These are phyloP conservation scores for Crocodylus rhombifer DNA, from an alignment of 2,797 vertebrate species.

Conservation along the genomic window DNA sequence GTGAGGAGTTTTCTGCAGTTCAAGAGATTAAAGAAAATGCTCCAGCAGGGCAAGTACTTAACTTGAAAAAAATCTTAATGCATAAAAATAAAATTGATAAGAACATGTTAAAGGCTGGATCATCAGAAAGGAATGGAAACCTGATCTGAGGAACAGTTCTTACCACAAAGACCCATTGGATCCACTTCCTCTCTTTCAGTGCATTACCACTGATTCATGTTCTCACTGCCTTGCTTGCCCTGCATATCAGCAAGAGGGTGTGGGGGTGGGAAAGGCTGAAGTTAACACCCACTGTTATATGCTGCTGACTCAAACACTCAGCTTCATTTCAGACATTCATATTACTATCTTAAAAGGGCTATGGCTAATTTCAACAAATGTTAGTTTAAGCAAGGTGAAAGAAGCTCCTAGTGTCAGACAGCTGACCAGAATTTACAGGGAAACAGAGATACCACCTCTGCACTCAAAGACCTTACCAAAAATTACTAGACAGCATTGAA, in stretches of 20 bases:
- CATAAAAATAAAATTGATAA: slow-evolving; percentile 12
- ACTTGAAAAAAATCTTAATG: not conserved
- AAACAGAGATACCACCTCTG: not conserved
- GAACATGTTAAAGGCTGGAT: not conserved
- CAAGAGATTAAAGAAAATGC: not conserved
- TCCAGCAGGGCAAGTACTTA: not conserved
- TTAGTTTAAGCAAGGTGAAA: too few species aligned
- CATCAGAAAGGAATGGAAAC: not conserved
- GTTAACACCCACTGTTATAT: not conserved
- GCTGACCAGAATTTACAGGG: too few species aligned
- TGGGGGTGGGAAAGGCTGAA: not conserved
- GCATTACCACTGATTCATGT: slow-evolving; percentile 6
- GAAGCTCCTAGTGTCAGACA: too few species aligned
- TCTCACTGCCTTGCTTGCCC: not conserved
- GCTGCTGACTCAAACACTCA: not conserved
- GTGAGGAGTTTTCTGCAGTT: not conserved
- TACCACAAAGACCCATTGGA: not conserved
- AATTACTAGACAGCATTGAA: not conserved
- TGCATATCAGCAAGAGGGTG: not conserved
- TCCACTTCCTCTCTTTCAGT: not conserved
- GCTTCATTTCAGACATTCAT: not conserved
- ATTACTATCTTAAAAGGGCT: slow-evolving; percentile 4
- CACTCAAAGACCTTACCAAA: not conserved
- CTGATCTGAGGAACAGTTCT: not conserved
- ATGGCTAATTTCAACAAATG: too few species aligned